Base-by-base conservation (phyloP, 1,140 invertebrate genomes). In the Mamestra configurata region DNA sequence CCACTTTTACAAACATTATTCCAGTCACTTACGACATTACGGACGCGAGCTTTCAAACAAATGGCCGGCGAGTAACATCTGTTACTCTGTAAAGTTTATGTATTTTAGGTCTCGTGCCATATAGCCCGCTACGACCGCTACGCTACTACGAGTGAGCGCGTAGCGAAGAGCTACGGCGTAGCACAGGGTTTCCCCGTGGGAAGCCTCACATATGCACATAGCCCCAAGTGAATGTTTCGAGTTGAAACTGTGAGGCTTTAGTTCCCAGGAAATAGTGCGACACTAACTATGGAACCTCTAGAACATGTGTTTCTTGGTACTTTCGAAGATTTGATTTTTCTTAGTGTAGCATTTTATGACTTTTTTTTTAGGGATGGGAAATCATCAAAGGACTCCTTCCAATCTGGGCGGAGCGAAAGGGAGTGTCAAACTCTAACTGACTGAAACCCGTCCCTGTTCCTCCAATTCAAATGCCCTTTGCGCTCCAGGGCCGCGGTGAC, bases 171-270 rank as follows among this genome's bases (percentile, higher is more conserved):
- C 66, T 70, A 49, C 46, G 46, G 68, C 46, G 66, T 70, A 70
- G 66, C 68, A 53, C n/a, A 53, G 37, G 27, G 53, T 71, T 53
- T 71, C 68, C 68, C 49, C 68, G 24, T 27, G 68, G 68, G 46
- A 71, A 53, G 11, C 68, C 46, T 51, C n/a, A 27, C 53, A 22
- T 51, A 53, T 71, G 68, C 27, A 71, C 46, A 46, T 49, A 27
- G 66, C 13, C 37, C 24, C 68, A 15, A 53, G 37, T 20, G 46
- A 49, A 71, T 53, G 27, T 71, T 71, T 35, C 68, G 15, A 27
- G 43, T 70, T 53, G 46, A 53, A 51, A 46, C 64, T 53, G 11
- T 4, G n/a, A 51, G 11, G 68, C 10, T 68, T 46, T 22, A 46
- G 46, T 53, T 27, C 15, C 20, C 13, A 43, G 3, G 61, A 22